These are phyloP conservation scores for Urocolius indicus DNA, from an alignment of 2,113 vertebrate species.

Conservation along the genomic window DNA sequence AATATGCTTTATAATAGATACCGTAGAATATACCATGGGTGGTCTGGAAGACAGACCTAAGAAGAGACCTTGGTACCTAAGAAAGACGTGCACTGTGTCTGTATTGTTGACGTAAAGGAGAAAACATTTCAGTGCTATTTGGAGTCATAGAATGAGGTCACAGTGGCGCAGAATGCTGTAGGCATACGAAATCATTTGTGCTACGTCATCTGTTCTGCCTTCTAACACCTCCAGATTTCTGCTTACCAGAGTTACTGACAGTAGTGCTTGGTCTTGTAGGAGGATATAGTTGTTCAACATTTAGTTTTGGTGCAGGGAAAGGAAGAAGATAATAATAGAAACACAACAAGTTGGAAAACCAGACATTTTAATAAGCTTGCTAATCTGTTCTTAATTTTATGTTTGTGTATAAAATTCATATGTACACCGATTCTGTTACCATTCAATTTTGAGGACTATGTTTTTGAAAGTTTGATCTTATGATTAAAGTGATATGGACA, in stretches of 20 bases:
- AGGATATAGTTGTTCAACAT: background rate
- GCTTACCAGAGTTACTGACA: background rate
- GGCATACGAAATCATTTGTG: background rate
- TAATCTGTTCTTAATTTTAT: no score
- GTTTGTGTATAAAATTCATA: no score
- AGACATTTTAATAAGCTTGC: background rate
- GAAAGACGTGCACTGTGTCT: background rate
- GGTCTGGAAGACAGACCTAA: background rate
- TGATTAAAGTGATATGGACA: no score
- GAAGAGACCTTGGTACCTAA: background rate
- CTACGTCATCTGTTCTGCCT: background rate
- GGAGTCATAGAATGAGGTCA: no score
- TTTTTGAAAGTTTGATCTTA: no score
- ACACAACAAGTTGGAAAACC: no score
- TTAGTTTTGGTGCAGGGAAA: background rate
- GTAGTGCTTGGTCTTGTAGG: background rate
- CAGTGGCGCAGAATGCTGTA: background rate
- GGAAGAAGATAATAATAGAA: background rate
- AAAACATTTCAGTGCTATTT: no score
- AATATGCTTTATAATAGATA: background rate
- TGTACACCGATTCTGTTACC: no score
- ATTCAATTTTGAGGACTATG: no score
- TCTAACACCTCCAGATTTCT: background rate
- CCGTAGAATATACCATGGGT: background rate
- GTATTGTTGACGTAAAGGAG: background rate